Percentiles rank a stretch among this genome's conserved stretches.
Evolutionary conservation across 2,888 invertebrate species (phyloP).

Genomic region (Volucella inanis): DNA sequence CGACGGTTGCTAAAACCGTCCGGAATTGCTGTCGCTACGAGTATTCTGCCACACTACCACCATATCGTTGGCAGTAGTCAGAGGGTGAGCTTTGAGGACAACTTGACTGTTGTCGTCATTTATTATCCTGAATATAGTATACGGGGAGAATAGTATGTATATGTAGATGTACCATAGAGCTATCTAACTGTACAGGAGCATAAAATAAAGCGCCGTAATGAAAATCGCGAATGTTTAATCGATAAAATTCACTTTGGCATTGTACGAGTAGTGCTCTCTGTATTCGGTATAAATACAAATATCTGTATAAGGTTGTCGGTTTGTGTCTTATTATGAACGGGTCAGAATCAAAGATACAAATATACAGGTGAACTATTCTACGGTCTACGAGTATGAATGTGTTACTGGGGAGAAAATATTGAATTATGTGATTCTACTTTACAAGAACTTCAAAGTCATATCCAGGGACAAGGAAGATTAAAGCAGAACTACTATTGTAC

Average conservation of each 20-base stretch:
- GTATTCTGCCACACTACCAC: slow-evolving; percentile 9
- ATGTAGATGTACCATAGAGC: neutral
- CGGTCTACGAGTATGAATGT: slow-evolving; percentile 4
- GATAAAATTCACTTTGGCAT: slow-evolving; percentile 73
- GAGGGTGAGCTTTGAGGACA: slow-evolving; percentile 72
- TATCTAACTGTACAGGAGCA: slow-evolving; percentile 37
- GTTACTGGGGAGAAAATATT: slow-evolving; percentile 53
- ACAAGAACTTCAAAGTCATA: slow-evolving; percentile 10
- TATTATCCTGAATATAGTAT: slow-evolving; percentile 65
- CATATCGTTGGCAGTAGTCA: slow-evolving; percentile 6
- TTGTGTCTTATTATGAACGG: slow-evolving; percentile 64
- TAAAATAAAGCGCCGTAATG: slow-evolving; percentile 71
- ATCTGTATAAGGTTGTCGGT: slow-evolving; percentile 36
- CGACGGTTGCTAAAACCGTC: slow-evolving; percentile 58
- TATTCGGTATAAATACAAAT: neutral
- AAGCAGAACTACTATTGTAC: too few species aligned
- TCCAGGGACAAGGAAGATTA: neutral
- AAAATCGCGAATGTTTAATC: slow-evolving; percentile 75
- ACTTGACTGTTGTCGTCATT: slow-evolving; percentile 74
- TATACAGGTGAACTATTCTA: slow-evolving; percentile 59
- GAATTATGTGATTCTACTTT: slow-evolving; percentile 54
- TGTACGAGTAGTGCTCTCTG: slow-evolving; percentile 32
- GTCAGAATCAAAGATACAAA: slow-evolving; percentile 43
- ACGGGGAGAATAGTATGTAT: slow-evolving; percentile 16
- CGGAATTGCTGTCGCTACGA: slow-evolving; percentile 30